A percentile compares a stretch with the other conserved stretches of the same genome.
Conservation (phyloP, 2,113 vertebrate genomes). For the Jaculus jaculus region DNA sequence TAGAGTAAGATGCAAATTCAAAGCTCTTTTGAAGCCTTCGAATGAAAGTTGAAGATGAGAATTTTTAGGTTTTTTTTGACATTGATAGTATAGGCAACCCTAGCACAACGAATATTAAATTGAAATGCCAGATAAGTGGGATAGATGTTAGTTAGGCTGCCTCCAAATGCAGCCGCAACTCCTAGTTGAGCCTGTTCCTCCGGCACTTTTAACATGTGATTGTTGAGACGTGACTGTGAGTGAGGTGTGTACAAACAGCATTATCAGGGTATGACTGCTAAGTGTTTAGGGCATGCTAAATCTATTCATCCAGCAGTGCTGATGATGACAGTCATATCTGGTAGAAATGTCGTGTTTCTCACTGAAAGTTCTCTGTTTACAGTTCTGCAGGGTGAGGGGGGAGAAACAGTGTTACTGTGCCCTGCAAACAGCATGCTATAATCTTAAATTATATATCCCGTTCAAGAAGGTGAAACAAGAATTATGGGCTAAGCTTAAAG, state of each 20-base stretch:
- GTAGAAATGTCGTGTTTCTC: neutral
- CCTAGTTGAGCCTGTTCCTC: conserved; percentile 37
- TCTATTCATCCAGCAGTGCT: neutral
- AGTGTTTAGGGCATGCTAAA: conserved; percentile 17
- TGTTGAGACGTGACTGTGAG: neutral
- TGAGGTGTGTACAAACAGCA: conserved; percentile 20
- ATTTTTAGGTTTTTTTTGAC: conserved; percentile 84
- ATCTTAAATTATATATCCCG: conserved; percentile 8
- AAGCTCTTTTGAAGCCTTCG: conserved; percentile 89
- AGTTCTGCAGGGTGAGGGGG: neutral
- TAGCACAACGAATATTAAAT: conserved; percentile 79
- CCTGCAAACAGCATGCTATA: neutral
- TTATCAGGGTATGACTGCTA: neutral
- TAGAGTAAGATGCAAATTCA: conserved; percentile 92
- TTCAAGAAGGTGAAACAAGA: neutral
- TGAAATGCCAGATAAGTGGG: conserved; percentile 80
- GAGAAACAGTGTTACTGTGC: neutral
- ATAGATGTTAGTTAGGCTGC: conserved; percentile 73
- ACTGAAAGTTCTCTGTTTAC: neutral
- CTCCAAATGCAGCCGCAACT: conserved; percentile 41
- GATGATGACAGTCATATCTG: conserved; percentile 34
- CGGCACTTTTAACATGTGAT: neutral
- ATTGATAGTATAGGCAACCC: conserved; percentile 86
- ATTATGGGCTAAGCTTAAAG: conserved; percentile 40
- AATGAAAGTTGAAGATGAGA: conserved; percentile 90